Percentiles rank a stretch among this genome's conserved stretches.
Conservation (phyloP, 2,888 invertebrate species). For the Galeopsomyia nigrocyanea region DNA sequence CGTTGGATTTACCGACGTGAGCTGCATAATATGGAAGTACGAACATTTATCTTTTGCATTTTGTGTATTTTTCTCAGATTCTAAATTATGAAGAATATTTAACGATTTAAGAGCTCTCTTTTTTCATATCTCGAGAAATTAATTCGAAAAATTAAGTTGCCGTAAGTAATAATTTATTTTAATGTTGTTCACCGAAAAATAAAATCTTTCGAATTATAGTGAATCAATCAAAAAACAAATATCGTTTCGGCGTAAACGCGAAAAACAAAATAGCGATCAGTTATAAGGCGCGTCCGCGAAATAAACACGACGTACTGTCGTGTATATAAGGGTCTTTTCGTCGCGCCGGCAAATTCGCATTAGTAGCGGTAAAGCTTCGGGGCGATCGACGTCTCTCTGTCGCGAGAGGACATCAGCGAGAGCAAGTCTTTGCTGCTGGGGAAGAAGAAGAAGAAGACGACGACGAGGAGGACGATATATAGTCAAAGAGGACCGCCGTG, state of each 20-base stretch:
- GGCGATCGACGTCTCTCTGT: slow-evolving; percentile 18
- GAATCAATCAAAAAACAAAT: too few relatives aligned
- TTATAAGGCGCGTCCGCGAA: background rate
- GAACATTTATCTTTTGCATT: too few relatives aligned
- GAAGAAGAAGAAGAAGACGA: slow-evolving; percentile 7
- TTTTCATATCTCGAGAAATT: too few relatives aligned
- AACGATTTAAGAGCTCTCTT: too few relatives aligned
- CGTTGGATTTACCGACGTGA: too few relatives aligned
- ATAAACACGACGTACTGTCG: background rate
- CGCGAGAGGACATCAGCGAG: background rate
- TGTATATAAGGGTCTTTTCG: background rate
- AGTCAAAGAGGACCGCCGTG: slow-evolving; percentile 27
- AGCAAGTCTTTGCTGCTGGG: background rate
- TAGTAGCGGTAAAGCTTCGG: slow-evolving; percentile 24
- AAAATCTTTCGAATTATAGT: too few relatives aligned
- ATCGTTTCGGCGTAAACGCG: background rate
- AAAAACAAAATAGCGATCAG: slow-evolving; percentile 1
- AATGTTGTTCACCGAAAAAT: too few relatives aligned
- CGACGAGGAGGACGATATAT: slow-evolving; percentile 6
- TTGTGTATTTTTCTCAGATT: too few relatives aligned
- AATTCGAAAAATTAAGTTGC: too few relatives aligned
- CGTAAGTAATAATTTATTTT: too few relatives aligned
- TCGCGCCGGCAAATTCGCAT: slow-evolving; percentile 41
- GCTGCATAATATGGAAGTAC: too few relatives aligned
- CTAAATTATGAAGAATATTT: too few relatives aligned